A percentile compares a stretch with the other conserved stretches of the same genome.
These are phyloP conservation scores for Thysanoteuthis rhombus DNA, from an alignment of 2,888 invertebrate genomes.

Conservation along the genomic window DNA sequence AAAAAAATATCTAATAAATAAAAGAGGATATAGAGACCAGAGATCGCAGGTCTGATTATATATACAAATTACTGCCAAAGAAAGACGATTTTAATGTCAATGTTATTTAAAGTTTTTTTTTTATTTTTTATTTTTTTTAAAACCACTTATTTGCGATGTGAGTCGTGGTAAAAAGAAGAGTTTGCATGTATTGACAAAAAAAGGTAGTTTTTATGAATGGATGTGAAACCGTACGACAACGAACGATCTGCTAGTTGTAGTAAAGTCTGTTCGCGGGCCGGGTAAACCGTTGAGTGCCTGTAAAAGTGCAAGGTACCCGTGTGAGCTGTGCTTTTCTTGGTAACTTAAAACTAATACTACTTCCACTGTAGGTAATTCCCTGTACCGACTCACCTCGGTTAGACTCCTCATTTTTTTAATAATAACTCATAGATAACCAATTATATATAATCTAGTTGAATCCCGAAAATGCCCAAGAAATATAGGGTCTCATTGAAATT, in stretches of 20 bases:
- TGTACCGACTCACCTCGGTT: slow-evolving; percentile 21
- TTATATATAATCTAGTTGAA: not conserved
- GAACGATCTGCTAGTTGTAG: not conserved
- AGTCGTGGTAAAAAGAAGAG: not conserved
- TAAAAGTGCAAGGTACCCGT: slow-evolving; percentile 1
- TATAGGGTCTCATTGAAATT: not conserved
- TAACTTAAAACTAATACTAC: not conserved
- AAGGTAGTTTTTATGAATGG: slow-evolving; percentile 12
- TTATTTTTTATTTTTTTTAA: no score
- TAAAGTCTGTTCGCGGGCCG: not conserved
- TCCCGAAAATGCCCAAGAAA: not conserved
- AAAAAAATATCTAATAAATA: no score
- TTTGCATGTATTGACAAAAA: not conserved
- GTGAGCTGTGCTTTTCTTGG: not conserved
- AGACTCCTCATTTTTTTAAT: not conserved
- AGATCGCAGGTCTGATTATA: no score
- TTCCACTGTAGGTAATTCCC: slow-evolving; percentile 24
- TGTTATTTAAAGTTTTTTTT: no score
- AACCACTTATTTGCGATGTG: not conserved
- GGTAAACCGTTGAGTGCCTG: not conserved
- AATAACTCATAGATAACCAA: not conserved
- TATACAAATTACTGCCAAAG: no score
- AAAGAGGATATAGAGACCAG: no score
- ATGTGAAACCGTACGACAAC: not conserved
- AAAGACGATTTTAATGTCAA: no score